Conservation (phyloP, 2,888 invertebrate genomes). For the Junonia oenone region DNA sequence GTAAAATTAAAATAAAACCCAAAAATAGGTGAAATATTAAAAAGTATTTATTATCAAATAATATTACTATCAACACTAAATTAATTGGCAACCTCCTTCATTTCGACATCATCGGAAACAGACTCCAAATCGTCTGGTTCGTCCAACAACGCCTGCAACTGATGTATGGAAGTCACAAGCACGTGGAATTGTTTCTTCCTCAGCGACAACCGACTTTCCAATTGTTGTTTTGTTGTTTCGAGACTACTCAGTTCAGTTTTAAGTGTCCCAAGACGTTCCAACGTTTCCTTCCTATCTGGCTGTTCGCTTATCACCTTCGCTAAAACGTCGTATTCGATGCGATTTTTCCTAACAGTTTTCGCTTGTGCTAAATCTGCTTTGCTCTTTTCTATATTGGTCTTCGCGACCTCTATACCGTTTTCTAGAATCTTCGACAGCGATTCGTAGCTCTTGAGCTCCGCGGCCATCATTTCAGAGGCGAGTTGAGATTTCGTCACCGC, state of each 20-base stretch:
- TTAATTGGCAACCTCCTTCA: constrained; percentile 46
- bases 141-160: constrained; percentile 88
- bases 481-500: constrained; percentile 90
- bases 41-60: constrained; percentile 7
- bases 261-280: constrained; percentile 83
- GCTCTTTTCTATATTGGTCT: constrained; percentile 88
- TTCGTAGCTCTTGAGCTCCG: constrained; percentile 90
- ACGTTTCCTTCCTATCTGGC: constrained; percentile 91
- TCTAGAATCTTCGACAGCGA: constrained; percentile 87
- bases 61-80: not conserved
- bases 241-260: constrained; percentile 86
- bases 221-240: constrained; percentile 83
- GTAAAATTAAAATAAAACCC: not conserved
- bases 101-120: constrained; percentile 59
- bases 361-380: constrained; percentile 90
- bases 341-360: constrained; percentile 91
- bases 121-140: constrained; percentile 81
- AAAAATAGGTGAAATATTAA: not conserved
- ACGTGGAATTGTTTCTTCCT: constrained; percentile 94
- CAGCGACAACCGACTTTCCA: constrained; percentile 88
- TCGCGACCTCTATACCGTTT: constrained; percentile 87
- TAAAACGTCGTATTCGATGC: constrained; percentile 94
- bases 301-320: constrained; percentile 94
- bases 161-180: constrained; percentile 91
- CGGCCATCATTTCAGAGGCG: constrained; percentile 89